Percentiles rank a stretch among this genome's conserved stretches.
Evolutionary conservation across 2,113 vertebrate genomes (phyloP).

Genomic region (Sphyrna mokarran): DNA sequence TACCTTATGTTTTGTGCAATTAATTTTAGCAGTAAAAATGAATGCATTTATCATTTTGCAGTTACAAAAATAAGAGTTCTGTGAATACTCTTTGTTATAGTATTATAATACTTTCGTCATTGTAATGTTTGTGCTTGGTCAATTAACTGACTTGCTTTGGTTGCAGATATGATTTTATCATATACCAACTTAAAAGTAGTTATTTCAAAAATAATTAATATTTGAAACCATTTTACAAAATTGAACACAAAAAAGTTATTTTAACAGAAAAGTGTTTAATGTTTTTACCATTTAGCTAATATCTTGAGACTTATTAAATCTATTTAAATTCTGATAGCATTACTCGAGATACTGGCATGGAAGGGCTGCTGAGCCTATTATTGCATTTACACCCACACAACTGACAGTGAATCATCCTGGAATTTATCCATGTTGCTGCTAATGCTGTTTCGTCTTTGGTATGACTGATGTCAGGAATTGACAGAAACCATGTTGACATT

Average conservation of each 20-base stretch:
- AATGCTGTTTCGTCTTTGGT: background rate
- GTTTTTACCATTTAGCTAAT: background rate
- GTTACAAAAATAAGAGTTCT: background rate
- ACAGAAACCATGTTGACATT: background rate
- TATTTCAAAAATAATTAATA: background rate
- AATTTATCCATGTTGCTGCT: background rate
- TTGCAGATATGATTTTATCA: background rate
- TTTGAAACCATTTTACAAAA: background rate
- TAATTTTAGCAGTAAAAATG: background rate
- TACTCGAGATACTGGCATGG: background rate
- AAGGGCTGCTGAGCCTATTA: background rate
- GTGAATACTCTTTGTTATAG: background rate
- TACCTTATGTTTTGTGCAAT: background rate
- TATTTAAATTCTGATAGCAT: background rate
- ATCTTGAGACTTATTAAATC: background rate
- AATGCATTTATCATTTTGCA: background rate
- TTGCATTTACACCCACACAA: background rate
- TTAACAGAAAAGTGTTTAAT: background rate
- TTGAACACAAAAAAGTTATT: background rate
- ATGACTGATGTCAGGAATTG: background rate
- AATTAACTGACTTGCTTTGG: background rate
- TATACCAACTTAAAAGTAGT: background rate
- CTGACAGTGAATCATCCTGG: background rate
- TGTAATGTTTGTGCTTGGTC: background rate
- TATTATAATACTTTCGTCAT: background rate